Evolutionary conservation across 2,888 invertebrate genomes (phyloP).

Genomic region (Ypsolopha scabrella): DNA sequence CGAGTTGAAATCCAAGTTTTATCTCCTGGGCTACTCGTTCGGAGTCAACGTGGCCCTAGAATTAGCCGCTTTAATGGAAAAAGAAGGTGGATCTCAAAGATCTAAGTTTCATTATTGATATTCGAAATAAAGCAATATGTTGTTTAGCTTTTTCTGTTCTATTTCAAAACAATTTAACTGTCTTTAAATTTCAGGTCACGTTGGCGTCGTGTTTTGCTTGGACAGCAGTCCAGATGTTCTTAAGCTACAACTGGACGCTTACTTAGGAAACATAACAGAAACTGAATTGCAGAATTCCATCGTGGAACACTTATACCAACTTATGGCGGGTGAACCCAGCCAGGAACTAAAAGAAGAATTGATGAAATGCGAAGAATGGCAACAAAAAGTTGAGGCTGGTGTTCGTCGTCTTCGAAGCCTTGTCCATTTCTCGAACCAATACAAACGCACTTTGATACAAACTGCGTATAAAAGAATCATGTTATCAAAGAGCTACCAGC

Average conservation of each 20-base stretch:
- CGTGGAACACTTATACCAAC: slow-evolving; percentile 19
- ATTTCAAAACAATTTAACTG: no score
- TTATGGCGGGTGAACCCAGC: slow-evolving; percentile 17
- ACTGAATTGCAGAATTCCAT: slow-evolving; percentile 22
- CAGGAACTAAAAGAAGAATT: slow-evolving; percentile 16
- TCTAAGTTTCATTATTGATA: no score
- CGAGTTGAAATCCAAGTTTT: slow-evolving; percentile 18
- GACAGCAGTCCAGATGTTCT: slow-evolving; percentile 37
- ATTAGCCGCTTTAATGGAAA: slow-evolving; percentile 33
- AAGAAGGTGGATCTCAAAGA: slow-evolving; percentile 29
- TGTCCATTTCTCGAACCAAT: slow-evolving; percentile 22
- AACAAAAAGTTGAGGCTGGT: slow-evolving; percentile 20
- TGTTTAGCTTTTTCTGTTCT: no score
- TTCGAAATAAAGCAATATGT: no score
- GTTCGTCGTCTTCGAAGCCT: slow-evolving; percentile 15
- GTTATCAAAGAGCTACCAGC: slow-evolving; percentile 24
- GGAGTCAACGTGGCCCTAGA: slow-evolving; percentile 32
- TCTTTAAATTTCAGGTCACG: slow-evolving; percentile 22
- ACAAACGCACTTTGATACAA: slow-evolving; percentile 20
- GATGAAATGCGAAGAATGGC: slow-evolving; percentile 16
- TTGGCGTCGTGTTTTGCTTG: slow-evolving; percentile 32
- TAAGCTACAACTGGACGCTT: slow-evolving; percentile 22
- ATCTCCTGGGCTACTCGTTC: slow-evolving; percentile 16
- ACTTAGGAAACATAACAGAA: slow-evolving; percentile 22
- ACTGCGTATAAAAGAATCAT: slow-evolving; percentile 23